phyloP scores from a whole-genome alignment of 92 coral and sea anemone genomes.

The Umimayanthus chanpuru region DNA sequence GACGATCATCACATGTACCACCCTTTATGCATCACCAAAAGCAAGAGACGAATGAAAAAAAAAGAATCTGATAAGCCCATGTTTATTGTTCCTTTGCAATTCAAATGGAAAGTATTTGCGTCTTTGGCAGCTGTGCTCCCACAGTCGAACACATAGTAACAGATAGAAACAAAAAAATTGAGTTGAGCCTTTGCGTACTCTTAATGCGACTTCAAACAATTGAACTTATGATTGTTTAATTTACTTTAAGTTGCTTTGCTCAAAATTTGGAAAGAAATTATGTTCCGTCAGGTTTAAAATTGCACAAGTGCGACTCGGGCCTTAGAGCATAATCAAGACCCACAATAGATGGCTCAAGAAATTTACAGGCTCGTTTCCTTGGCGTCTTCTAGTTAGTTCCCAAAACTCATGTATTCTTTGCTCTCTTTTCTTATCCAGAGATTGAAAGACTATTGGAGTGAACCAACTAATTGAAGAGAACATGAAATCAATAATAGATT shows the following conservation, averaged over 20 bases:
- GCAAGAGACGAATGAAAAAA: too few species aligned
- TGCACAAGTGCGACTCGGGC: too few species aligned
- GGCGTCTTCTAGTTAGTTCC: not conserved
- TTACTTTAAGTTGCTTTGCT: too few species aligned
- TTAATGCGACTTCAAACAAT: too few species aligned
- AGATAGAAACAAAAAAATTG: too few species aligned
- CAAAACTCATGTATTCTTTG: not conserved
- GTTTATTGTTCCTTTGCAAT: not conserved
- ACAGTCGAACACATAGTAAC: too few species aligned
- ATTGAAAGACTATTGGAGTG: not conserved
- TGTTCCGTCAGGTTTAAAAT: too few species aligned
- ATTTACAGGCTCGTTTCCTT: not conserved
- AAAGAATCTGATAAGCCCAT: not conserved
- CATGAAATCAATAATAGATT: not conserved
- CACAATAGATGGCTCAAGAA: constrained; percentile 1
- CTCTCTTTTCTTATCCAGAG: not conserved
- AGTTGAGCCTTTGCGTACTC: too few species aligned
- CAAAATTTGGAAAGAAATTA: too few species aligned
- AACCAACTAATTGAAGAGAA: not conserved
- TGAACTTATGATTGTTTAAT: too few species aligned
- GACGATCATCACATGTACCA: too few species aligned
- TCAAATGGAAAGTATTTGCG: not conserved
- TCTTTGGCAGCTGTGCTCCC: not conserved
- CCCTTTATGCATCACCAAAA: too few species aligned
- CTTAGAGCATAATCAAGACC: not conserved